Conservation (phyloP, 2,797 vertebrate species). For the Sparus aurata region DNA sequence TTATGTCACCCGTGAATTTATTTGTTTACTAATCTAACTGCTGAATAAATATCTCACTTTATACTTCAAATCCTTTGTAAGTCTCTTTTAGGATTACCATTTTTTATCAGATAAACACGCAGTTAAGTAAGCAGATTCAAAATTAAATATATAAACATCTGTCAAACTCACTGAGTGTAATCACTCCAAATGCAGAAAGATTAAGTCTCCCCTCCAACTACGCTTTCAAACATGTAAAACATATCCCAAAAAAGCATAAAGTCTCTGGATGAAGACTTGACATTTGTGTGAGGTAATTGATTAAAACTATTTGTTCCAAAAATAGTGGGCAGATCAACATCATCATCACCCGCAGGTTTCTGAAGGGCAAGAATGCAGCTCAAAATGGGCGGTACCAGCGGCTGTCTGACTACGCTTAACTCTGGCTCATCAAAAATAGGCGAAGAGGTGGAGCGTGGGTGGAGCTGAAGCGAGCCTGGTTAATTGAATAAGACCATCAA, state of each 20-base stretch:
- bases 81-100: slow-evolving; percentile 34
- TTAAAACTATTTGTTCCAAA: too few species aligned
- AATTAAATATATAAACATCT: not conserved
- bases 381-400: too few species aligned
- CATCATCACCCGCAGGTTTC: too few species aligned
- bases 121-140: not conserved
- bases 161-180: slow-evolving; percentile 14
- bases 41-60: slow-evolving; percentile 13
- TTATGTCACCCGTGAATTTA: slow-evolving; percentile 18
- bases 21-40: not conserved
- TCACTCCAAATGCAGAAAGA: slow-evolving; percentile 2
- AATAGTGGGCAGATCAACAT: too few species aligned
- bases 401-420: too few species aligned
- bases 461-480: too few species aligned
- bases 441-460: too few species aligned
- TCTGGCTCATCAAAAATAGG: too few species aligned
- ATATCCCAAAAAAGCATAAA: not conserved
- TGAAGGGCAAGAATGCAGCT: too few species aligned
- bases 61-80: slow-evolving; percentile 26
- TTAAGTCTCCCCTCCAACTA: not conserved
- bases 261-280: too few species aligned
- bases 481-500: too few species aligned
- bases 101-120: slow-evolving; percentile 1
- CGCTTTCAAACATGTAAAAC: not conserved
- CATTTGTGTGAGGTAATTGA: too few species aligned